phyloP scores from a whole-genome alignment of 2,113 vertebrate genomes.

The Antennarius striatus region DNA sequence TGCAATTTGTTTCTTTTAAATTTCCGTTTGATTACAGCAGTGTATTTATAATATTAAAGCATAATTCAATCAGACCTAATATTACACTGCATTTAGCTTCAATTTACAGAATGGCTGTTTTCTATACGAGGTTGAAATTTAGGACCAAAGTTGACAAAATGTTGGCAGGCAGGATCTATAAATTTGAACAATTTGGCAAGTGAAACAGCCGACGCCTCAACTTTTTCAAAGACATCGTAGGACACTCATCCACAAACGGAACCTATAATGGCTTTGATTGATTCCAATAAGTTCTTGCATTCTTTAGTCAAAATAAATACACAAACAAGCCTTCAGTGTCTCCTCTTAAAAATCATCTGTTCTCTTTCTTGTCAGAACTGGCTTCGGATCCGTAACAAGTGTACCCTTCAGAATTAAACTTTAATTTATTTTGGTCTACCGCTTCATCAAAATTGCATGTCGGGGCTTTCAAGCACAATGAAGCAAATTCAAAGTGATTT shows the following conservation, averaged over 20 bases:
- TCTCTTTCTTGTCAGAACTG: constrained; percentile 22
- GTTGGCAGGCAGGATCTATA: constrained; percentile 19
- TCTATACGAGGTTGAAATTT: not conserved
- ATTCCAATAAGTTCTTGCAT: too few relatives aligned
- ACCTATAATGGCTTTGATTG: not conserved
- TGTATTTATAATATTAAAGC: constrained; percentile 4
- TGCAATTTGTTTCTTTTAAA: not conserved
- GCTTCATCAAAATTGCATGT: constrained; percentile 57
- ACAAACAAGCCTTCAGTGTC: not conserved
- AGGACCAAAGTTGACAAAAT: constrained; percentile 13
- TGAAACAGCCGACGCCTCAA: not conserved
- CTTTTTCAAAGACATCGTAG: constrained; percentile 24
- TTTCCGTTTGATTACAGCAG: not conserved
- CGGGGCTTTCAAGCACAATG: constrained; percentile 51
- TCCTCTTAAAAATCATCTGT: not conserved
- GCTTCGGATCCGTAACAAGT: constrained; percentile 57
- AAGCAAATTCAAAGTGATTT: constrained; percentile 45
- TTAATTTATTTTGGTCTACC: constrained; percentile 42
- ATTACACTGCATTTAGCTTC: not conserved
- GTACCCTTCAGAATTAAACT: constrained; percentile 42
- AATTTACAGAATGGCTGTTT: constrained; percentile 5
- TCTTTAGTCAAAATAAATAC: constrained; percentile 8
- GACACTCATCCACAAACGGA: constrained; percentile 2
- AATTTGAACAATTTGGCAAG: constrained; percentile 23
- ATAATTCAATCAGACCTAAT: not conserved